Base-by-base conservation (phyloP, 2,888 invertebrate genomes). In the Sycophila texana region DNA sequence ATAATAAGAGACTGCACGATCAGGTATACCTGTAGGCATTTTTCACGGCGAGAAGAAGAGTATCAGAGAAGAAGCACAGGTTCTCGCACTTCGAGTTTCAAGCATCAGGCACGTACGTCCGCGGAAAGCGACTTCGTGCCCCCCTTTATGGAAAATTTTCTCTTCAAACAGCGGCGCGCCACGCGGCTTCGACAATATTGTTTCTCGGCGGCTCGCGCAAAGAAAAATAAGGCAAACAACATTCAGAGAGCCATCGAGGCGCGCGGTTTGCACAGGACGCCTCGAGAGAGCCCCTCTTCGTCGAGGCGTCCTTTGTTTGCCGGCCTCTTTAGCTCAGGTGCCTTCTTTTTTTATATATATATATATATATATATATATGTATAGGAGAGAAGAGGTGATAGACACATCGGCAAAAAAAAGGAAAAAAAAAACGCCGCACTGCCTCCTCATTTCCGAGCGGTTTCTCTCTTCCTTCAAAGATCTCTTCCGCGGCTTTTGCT, bases 261-360 rank as follows among this genome's bases (percentile, higher is more conserved):
- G 22, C 49, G 39, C 51, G 57, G 74, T 79, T 79, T 71, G 63
- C 74, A 77, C 70, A 73, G 67, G 81, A 75, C 51, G 60, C 65
- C 18, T 51, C 63, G 67, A 80, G 74, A 71, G 47, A 39, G 39
- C 10, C 39, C 7, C 39, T 49, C 13, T 65, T n/a, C n/a, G n/a
- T n/a, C n/a, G n/a, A n/a, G n/a, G n/a, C 22, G 57, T 74, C 74
- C 68, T 80, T 82, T 81, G 81, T 77, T 77, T 73, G 77, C 70
- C 26, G 18, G 58, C 55, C 58, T 73, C 65, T 73, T 74, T 82
- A 81, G 78, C 66, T 26, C 55, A 77, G 66, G 65, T 72, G 66
- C 71, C 55, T 75, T 74, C 26, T 26, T 26, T 26, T 26, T 26
- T 26, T 26, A 26, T 26, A n/a, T n/a, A n/a, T n/a, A n/a, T n/a